phyloP scores from a whole-genome alignment of 2,113 vertebrate species.

The zebrafish (Danio rerio) region GRCz12tu NC_133190.1:37049001-37049500 shows the following conservation, averaged over 20 bases:
- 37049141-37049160: too few relatives aligned
- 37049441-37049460: conserved; percentile 15
- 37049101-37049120: too few relatives aligned
- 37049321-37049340: conserved; percentile 61
- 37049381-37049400: conserved; percentile 63
- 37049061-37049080: too few relatives aligned
- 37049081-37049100: too few relatives aligned
- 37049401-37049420: conserved; percentile 30
- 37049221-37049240: too few relatives aligned
- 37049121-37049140: too few relatives aligned
- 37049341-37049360: conserved; percentile 60
- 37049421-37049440: conserved; percentile 9
- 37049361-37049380: conserved; percentile 64
- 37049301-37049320: not conserved
- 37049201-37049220: too few relatives aligned
- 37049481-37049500: conserved; percentile 33
- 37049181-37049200: too few relatives aligned
- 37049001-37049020: too few relatives aligned
- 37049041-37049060: too few relatives aligned
- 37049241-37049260: not conserved
- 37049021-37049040: too few relatives aligned
- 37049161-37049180: too few relatives aligned
- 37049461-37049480: conserved; percentile 19
- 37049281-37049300: not conserved
- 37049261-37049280: not conserved